Percentiles rank a stretch among this genome's conserved stretches.
Evolutionary conservation across 2,797 vertebrate genomes (phyloP).

Genomic region (Discoglossus pictus): DNA sequence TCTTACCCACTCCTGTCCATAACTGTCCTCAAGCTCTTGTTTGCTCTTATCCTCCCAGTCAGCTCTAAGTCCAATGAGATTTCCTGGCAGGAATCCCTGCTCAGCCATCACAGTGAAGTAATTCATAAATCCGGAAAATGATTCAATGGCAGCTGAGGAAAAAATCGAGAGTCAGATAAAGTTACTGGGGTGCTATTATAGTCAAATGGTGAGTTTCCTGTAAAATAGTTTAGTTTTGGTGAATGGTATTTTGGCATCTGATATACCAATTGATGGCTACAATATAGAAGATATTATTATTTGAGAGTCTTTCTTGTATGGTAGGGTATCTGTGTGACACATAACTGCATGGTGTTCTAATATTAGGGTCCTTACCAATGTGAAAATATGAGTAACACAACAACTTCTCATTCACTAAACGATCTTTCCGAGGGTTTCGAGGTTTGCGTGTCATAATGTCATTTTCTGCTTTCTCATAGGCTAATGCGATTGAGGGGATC

Average conservation of each 20-base stretch:
- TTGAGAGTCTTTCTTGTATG: too few relatives aligned
- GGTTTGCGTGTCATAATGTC: conserved; percentile 40
- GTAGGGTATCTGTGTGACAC: too few relatives aligned
- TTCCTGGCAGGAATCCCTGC: conserved; percentile 34
- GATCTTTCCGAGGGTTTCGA: conserved; percentile 30
- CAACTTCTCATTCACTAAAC: conserved; percentile 31
- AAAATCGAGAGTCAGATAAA: neutral
- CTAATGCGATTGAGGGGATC: conserved; percentile 48
- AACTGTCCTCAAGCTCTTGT: conserved; percentile 38
- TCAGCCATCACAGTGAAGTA: conserved; percentile 39
- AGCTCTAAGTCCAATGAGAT: neutral
- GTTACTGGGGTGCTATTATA: too few relatives aligned
- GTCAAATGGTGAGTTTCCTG: too few relatives aligned
- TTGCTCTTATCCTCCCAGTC: conserved; percentile 25
- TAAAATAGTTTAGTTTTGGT: too few relatives aligned
- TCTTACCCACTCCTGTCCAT: conserved; percentile 47
- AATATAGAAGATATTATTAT: too few relatives aligned
- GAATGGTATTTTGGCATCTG: too few relatives aligned
- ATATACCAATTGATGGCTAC: too few relatives aligned
- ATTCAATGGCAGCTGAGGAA: conserved; percentile 31
- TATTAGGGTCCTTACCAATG: conserved; percentile 46
- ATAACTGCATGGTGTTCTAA: too few relatives aligned
- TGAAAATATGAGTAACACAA: conserved; percentile 38
- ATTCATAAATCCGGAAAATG: conserved; percentile 29
- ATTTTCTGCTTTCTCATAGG: conserved; percentile 43